Evolutionary conservation across 2,888 invertebrate genomes (phyloP).

Genomic region (Idaea biselata): DNA sequence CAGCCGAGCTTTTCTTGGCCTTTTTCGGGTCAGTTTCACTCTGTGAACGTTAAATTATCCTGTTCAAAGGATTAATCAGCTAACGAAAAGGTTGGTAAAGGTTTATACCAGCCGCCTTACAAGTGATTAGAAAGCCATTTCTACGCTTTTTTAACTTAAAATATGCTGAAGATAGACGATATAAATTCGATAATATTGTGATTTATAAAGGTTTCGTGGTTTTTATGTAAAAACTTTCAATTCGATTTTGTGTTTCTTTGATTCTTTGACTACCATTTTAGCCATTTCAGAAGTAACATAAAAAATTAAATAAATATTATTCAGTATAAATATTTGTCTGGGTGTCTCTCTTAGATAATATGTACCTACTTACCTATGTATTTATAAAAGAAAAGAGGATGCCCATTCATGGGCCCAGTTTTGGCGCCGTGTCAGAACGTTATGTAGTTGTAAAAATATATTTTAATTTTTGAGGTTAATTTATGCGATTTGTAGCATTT

Average conservation of each 20-base stretch:
- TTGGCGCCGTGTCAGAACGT: too few species aligned
- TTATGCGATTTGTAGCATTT: too few species aligned
- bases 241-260: background rate
- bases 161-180: background rate
- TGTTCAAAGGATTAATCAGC: conserved; percentile 4
- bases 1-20: background rate
- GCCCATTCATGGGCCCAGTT: too few species aligned
- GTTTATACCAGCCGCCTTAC: background rate
- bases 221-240: background rate
- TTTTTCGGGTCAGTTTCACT: conserved; percentile 1
- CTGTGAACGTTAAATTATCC: background rate
- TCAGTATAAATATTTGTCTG: too few species aligned
- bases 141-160: background rate
- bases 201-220: background rate
- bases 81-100: conserved; percentile 1
- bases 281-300: too few species aligned
- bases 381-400: too few species aligned
- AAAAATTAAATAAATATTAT: too few species aligned
- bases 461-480: too few species aligned
- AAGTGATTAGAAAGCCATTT: background rate
- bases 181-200: background rate
- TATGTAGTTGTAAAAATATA: too few species aligned
- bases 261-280: too few species aligned
- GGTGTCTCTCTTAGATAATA: too few species aligned
- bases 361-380: too few species aligned